Evolutionary conservation across 2,888 invertebrate genomes (phyloP).

Genomic region (Bellardia pandia): DNA sequence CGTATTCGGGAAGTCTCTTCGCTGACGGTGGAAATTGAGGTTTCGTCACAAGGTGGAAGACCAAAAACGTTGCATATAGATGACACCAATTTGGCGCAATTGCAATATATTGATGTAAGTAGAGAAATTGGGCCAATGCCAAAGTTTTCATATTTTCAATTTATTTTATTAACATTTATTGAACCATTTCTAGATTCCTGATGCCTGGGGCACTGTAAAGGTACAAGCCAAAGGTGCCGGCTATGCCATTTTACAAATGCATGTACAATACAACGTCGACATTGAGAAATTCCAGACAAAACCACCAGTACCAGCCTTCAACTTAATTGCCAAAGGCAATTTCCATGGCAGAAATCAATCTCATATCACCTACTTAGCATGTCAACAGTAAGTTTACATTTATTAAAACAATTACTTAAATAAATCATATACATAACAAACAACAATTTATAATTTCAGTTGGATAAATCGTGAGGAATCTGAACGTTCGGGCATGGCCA

Average conservation of each 20-base stretch:
- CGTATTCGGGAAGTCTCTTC: conserved; percentile 93
- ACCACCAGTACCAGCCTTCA: conserved; percentile 93
- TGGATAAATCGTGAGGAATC: conserved; percentile 93
- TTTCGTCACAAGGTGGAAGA: conserved; percentile 90
- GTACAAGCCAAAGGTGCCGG: conserved; percentile 96
- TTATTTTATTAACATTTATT: not conserved
- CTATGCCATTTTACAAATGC: conserved; percentile 97
- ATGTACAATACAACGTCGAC: conserved; percentile 96
- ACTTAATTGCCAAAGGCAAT: conserved; percentile 89
- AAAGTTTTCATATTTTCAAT: not conserved
- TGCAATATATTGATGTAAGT: conserved; percentile 90
- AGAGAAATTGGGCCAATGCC: no score
- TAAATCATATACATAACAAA: no score
- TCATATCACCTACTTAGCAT: conserved; percentile 93
- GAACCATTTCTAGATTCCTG: conserved; percentile 88
- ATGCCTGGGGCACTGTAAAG: conserved; percentile 97
- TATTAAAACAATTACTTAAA: no score
- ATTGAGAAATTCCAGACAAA: conserved; percentile 92
- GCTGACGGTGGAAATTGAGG: conserved; percentile 91
- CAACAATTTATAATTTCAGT: conserved; percentile 83
- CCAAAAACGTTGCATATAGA: conserved; percentile 88
- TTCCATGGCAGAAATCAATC: conserved; percentile 97
- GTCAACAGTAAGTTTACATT: conserved; percentile 89
- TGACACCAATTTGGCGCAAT: conserved; percentile 90
- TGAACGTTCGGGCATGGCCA: conserved; percentile 93